Evolutionary conservation across 2,113 vertebrate species (phyloP).

Genomic region (Syngnathus floridae): DNA sequence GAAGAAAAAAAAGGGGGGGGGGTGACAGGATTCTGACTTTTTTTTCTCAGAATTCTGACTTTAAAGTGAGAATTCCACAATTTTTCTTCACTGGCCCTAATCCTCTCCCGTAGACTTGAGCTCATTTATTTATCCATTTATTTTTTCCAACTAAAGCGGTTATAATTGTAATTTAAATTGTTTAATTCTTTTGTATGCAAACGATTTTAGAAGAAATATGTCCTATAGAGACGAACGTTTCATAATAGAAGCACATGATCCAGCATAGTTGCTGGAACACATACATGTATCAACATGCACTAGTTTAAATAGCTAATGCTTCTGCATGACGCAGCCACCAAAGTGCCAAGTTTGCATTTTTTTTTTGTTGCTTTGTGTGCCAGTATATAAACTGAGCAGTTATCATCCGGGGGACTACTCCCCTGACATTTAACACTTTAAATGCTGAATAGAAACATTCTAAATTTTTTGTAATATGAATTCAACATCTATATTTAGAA

Average conservation of each 20-base stretch:
- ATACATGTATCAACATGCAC: background rate
- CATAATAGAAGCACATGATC: background rate
- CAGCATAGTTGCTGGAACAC: background rate
- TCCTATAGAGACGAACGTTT: background rate
- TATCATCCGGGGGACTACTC: background rate
- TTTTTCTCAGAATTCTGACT: too few relatives aligned
- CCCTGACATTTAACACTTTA: conserved; percentile 2
- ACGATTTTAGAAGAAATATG: background rate
- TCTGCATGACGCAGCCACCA: background rate
- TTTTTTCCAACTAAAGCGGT: background rate
- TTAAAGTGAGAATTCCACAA: too few relatives aligned
- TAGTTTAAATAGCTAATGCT: background rate
- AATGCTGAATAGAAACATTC: conserved; percentile 2
- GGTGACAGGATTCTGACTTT: too few relatives aligned
- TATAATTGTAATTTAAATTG: background rate
- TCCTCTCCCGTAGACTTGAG: background rate
- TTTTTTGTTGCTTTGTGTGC: background rate
- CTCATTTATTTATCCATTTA: background rate
- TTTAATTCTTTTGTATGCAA: background rate
- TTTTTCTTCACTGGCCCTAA: too few relatives aligned
- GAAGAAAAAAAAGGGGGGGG: too few relatives aligned
- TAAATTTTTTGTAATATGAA: conserved; percentile 8
- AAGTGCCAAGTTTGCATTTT: background rate
- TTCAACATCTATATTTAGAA: conserved; percentile 27
- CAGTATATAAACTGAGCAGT: background rate